phyloP scores from a whole-genome alignment of 37 sponge, comb jelly and placozoan species.

The Hormiphora californensis region DNA sequence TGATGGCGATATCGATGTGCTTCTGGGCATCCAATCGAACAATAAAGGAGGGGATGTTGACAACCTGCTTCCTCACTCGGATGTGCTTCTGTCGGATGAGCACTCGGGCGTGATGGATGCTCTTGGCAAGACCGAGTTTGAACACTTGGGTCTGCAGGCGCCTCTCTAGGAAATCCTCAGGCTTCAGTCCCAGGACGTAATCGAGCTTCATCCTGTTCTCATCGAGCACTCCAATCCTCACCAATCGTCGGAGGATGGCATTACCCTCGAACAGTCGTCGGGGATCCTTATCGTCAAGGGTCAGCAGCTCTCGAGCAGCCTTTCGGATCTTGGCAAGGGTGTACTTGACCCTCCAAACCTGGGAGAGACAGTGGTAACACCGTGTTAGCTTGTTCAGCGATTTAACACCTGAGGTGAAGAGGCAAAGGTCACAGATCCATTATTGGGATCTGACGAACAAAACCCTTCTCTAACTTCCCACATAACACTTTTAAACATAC shows the following conservation, averaged over 20 bases:
- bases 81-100: slow-evolving; percentile 97
- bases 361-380: too few species aligned
- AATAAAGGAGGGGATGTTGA: slow-evolving; percentile 93
- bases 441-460: background rate
- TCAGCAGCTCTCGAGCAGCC: slow-evolving; percentile 95
- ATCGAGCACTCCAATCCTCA: slow-evolving; percentile 94
- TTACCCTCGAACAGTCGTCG: slow-evolving; percentile 96
- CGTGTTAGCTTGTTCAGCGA: too few species aligned
- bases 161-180: slow-evolving; percentile 96
- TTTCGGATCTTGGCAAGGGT: slow-evolving; percentile 96
- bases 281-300: slow-evolving; percentile 94
- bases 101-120: slow-evolving; percentile 96
- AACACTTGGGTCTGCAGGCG: slow-evolving; percentile 99
- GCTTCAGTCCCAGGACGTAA: slow-evolving; percentile 89
- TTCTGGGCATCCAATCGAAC: slow-evolving; percentile 98
- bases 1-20: slow-evolving; percentile 97
- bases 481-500: background rate
- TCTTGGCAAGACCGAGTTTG: slow-evolving; percentile 93
- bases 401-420: too few species aligned
- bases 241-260: slow-evolving; percentile 87
- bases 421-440: too few species aligned
- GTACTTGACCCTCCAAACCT: slow-evolving; percentile 86
- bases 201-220: slow-evolving; percentile 98
- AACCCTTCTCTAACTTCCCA: background rate
- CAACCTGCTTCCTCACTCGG: slow-evolving; percentile 95